A percentile compares a stretch with the other conserved stretches of the same genome.
These are phyloP conservation scores for Aphidius ervi DNA, from an alignment of 1,140 invertebrate species.

Conservation along the genomic window DNA sequence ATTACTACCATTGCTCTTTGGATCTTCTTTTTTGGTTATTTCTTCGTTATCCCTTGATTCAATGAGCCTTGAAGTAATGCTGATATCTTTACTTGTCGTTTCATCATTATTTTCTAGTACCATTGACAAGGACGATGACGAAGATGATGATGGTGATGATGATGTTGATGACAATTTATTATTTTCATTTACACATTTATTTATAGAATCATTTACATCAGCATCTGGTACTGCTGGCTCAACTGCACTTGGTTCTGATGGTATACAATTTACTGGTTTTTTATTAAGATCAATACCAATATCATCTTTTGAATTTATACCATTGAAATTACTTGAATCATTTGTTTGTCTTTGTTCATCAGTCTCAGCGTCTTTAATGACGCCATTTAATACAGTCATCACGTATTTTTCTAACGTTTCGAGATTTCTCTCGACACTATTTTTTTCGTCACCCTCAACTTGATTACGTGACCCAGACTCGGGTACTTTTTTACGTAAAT, in stretches of 20 bases:
- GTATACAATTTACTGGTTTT: not conserved
- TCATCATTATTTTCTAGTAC: no score
- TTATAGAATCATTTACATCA: no score
- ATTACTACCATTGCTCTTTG: no score
- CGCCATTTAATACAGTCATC: constrained; percentile 50
- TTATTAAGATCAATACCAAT: constrained; percentile 9
- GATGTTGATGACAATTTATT: no score
- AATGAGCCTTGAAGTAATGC: no score
- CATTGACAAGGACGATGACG: no score
- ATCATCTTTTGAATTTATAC: constrained; percentile 4
- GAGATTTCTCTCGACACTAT: constrained; percentile 41
- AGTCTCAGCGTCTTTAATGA: constrained; percentile 43
- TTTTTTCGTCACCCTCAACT: constrained; percentile 32
- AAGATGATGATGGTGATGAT: no score
- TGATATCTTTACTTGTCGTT: no score
- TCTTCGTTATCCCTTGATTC: no score
- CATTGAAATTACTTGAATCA: constrained; percentile 14
- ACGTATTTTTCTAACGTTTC: constrained; percentile 48
- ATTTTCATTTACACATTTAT: no score
- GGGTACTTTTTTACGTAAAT: constrained; percentile 46
- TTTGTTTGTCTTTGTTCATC: constrained; percentile 10
- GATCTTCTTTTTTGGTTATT: no score
- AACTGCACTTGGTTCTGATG: constrained; percentile 7
- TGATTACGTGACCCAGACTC: constrained; percentile 20
- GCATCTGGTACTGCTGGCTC: constrained; percentile 14